Evolutionary conservation across 2,797 vertebrate species (phyloP).

Genomic region (Characodon lateralis): DNA sequence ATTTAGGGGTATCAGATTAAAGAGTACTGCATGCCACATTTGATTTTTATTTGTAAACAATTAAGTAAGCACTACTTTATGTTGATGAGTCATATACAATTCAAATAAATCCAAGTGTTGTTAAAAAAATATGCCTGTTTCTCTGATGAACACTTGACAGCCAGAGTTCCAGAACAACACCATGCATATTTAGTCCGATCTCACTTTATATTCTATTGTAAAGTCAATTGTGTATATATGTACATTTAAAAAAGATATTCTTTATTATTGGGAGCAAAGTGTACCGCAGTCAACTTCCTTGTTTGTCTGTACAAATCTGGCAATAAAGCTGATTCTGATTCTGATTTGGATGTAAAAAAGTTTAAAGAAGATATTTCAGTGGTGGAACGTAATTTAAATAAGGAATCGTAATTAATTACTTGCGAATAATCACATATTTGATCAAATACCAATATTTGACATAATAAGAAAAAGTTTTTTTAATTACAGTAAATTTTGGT

Average conservation of each 20-base stretch:
- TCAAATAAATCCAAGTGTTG: too few relatives aligned
- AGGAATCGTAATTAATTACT: neutral
- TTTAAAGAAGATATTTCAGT: neutral
- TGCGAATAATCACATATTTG: neutral
- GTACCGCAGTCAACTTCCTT: too few relatives aligned
- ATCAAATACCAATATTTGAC: neutral
- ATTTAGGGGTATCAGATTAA: neutral
- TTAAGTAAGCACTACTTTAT: neutral
- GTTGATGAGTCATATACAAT: neutral
- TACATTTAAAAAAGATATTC: too few relatives aligned
- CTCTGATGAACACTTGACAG: too few relatives aligned
- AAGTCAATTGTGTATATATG: too few relatives aligned
- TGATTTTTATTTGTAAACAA: neutral
- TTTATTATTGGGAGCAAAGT: too few relatives aligned
- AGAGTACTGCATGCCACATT: neutral
- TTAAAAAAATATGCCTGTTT: too few relatives aligned
- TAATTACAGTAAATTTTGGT: neutral
- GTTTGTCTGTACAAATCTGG: too few relatives aligned
- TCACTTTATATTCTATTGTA: too few relatives aligned
- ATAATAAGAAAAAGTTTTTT: neutral
- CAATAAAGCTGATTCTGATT: too few relatives aligned
- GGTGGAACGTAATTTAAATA: neutral
- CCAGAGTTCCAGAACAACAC: too few relatives aligned
- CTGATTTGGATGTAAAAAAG: neutral
- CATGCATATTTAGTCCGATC: too few relatives aligned